phyloP scores from a whole-genome alignment of 2,888 invertebrate species.

The Melieria omissa region DNA sequence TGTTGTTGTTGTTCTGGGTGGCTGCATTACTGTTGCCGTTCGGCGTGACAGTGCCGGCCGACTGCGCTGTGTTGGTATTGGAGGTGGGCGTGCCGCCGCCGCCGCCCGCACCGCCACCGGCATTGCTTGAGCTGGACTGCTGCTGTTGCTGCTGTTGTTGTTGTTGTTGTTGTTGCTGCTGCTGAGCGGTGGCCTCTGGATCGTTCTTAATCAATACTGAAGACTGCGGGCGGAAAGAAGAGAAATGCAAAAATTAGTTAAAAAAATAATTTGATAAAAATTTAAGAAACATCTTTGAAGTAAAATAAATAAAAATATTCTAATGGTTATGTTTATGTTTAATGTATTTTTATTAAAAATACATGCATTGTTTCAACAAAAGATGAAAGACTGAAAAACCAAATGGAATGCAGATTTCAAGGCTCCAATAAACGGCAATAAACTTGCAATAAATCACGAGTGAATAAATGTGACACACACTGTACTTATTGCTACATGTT shows the following conservation, averaged over 20 bases:
- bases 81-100: constrained; percentile 45
- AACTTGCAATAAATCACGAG: too few species aligned
- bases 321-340: too few species aligned
- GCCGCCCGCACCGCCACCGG: constrained; percentile 64
- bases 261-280: constrained; percentile 34
- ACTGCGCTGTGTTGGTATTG: constrained; percentile 40
- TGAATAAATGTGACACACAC: too few species aligned
- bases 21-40: not conserved
- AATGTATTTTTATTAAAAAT: too few species aligned
- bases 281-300: too few species aligned
- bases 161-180: constrained; percentile 51
- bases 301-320: too few species aligned
- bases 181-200: constrained; percentile 66
- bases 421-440: too few species aligned
- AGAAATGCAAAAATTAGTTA: not conserved
- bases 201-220: constrained; percentile 70
- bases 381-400: too few species aligned
- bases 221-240: constrained; percentile 51
- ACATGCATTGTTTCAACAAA: too few species aligned
- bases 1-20: constrained; percentile 39
- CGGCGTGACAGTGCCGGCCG: constrained; percentile 35
- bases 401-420: too few species aligned
- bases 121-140: constrained; percentile 55
- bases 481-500: too few species aligned
- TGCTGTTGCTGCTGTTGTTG: constrained; percentile 46